Conservation (phyloP, 2,797 vertebrate genomes). For the Enteromius trimaculatus region DNA sequence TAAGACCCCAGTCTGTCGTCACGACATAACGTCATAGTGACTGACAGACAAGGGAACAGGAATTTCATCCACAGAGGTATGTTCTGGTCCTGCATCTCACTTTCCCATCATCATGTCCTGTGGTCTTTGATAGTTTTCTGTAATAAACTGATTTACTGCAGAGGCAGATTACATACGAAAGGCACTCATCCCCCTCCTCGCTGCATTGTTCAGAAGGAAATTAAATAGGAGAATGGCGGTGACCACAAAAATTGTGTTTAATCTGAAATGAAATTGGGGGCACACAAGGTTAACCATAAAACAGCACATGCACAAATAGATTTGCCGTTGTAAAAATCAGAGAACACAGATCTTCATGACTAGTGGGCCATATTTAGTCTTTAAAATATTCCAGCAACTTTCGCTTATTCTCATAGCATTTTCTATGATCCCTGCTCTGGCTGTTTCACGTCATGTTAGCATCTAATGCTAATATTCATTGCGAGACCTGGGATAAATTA, state of each 20-base stretch:
- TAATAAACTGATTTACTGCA: constrained; percentile 42
- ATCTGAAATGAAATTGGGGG: constrained; percentile 59
- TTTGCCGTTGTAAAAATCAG: constrained; percentile 40
- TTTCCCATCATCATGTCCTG: constrained; percentile 20
- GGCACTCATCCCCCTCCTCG: constrained; percentile 10
- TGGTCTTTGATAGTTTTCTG: constrained; percentile 20
- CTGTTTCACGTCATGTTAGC: neutral
- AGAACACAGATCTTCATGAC: neutral
- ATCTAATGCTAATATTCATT: neutral
- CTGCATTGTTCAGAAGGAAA: constrained; percentile 41
- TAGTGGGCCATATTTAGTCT: neutral
- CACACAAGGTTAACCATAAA: constrained; percentile 55
- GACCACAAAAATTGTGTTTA: constrained; percentile 51
- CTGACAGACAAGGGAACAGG: no score
- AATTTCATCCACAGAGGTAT: constrained; percentile 18
- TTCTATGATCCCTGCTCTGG: neutral
- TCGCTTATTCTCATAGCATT: neutral
- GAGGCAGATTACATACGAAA: constrained; percentile 42
- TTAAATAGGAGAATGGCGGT: constrained; percentile 43
- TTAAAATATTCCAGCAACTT: constrained; percentile 14
- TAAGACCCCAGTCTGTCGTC: no score
- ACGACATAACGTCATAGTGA: no score
- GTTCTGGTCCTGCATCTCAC: constrained; percentile 22
- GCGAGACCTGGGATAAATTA: neutral
- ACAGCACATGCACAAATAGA: constrained; percentile 48